A percentile compares a stretch with the other conserved stretches of the same genome.
Conservation (phyloP, 2,888 invertebrate species). For the Cryptops parisi region DNA sequence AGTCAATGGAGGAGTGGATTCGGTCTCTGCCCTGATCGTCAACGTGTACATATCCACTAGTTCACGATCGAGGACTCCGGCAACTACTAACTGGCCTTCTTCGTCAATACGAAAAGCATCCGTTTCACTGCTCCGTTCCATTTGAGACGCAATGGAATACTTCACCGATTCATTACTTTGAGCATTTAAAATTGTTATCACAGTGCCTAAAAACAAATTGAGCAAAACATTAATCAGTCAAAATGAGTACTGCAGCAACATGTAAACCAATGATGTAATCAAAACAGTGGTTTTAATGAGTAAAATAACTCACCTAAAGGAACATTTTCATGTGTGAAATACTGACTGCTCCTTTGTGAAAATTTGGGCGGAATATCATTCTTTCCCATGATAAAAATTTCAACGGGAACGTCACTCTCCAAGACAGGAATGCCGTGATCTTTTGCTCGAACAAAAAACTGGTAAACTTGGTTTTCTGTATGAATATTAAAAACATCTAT, state of each 20-base stretch:
- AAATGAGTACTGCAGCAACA: not conserved
- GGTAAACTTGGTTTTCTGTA: conserved; percentile 59
- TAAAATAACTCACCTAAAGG: conserved; percentile 38
- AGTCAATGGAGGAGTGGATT: conserved; percentile 53
- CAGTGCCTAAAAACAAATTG: too few species aligned
- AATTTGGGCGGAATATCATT: conserved; percentile 56
- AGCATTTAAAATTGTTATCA: conserved; percentile 52
- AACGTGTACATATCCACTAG: conserved; percentile 49
- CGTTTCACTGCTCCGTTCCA: conserved; percentile 33
- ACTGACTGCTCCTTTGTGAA: conserved; percentile 54
- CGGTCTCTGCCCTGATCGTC: conserved; percentile 54
- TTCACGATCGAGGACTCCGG: conserved; percentile 62
- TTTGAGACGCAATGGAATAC: conserved; percentile 42
- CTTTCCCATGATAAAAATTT: conserved; percentile 57
- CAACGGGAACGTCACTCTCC: conserved; percentile 66
- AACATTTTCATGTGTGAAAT: conserved; percentile 65
- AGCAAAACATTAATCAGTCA: too few species aligned
- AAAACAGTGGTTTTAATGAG: too few species aligned
- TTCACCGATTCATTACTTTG: conserved; percentile 45
- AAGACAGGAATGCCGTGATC: conserved; percentile 56
- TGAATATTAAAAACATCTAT: conserved; percentile 21
- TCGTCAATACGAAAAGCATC: conserved; percentile 50
- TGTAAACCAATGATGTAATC: too few species aligned
- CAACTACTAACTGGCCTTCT: conserved; percentile 56
- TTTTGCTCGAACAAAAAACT: conserved; percentile 76